A percentile compares a stretch with the other conserved stretches of the same genome.
phyloP scores from a whole-genome alignment of 2,888 invertebrate genomes.

The Stenchaetothrips biformis region DNA sequence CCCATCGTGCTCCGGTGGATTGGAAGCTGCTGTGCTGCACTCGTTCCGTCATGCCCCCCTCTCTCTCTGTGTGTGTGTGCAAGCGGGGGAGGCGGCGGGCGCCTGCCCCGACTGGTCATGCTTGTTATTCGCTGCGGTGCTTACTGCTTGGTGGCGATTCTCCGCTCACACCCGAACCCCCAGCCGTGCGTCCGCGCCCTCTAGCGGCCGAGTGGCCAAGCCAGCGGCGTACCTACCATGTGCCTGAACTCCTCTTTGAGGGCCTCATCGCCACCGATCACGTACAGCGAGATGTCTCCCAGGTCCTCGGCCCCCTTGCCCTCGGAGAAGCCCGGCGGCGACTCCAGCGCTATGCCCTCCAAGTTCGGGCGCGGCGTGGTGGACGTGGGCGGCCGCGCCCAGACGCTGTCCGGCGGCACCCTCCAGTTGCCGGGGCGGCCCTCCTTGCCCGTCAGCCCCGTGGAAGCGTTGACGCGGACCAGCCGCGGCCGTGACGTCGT shows the following conservation, averaged over 20 bases:
- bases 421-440: slow-evolving; percentile 7
- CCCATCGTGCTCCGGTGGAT: no score
- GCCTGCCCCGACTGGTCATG: background rate
- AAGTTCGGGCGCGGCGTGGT: no score
- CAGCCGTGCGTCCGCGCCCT: background rate
- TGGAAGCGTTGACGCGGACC: background rate
- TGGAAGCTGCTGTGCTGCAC: no score
- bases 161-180: background rate
- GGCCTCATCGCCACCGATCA: background rate
- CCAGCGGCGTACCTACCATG: background rate
- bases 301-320: background rate
- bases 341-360: no score
- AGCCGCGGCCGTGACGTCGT: slow-evolving; percentile 3
- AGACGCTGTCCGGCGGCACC: background rate
- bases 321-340: background rate
- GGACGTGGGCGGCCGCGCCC: background rate
- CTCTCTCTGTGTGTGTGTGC: no score
- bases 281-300: background rate
- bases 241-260: background rate
- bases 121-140: background rate
- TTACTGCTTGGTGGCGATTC: background rate
- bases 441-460: background rate
- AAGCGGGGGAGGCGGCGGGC: no score
- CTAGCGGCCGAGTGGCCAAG: background rate
- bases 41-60: no score